Percentiles rank a stretch among this genome's conserved stretches.
phyloP scores from a whole-genome alignment of 2,113 vertebrate species.

The Myotis yumanensis region DNA sequence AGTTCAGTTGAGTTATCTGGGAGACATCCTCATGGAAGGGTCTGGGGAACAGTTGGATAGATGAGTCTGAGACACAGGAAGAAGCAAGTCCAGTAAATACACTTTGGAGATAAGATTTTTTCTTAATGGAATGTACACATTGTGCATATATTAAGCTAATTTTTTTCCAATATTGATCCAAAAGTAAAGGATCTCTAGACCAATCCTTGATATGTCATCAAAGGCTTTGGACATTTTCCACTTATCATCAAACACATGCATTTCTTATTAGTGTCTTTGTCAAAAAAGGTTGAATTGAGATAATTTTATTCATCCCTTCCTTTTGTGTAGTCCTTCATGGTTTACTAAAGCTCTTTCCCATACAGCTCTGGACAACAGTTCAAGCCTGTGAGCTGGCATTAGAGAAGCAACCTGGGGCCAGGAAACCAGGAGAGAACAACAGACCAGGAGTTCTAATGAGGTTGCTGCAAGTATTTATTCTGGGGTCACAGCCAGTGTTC shows the following conservation, averaged over 20 bases:
- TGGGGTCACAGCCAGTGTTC: slow-evolving; percentile 71
- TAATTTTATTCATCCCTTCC: slow-evolving; percentile 10
- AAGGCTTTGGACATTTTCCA: background rate
- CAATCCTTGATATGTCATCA: slow-evolving; percentile 13
- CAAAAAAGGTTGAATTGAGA: slow-evolving; percentile 19
- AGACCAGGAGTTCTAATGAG: slow-evolving; percentile 74
- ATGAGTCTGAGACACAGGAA: background rate
- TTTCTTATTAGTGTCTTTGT: slow-evolving; percentile 16
- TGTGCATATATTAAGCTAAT: background rate
- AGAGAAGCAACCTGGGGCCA: slow-evolving; percentile 51
- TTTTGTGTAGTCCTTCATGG: background rate
- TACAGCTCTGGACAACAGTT: slow-evolving; percentile 46
- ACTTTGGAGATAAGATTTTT: background rate
- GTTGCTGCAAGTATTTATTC: slow-evolving; percentile 70
- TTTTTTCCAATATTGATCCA: background rate
- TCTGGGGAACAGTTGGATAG: background rate
- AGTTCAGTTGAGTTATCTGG: background rate
- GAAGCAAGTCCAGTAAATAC: background rate
- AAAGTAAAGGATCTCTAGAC: background rate
- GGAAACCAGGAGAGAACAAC: slow-evolving; percentile 63
- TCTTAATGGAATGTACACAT: background rate
- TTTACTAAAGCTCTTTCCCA: slow-evolving; percentile 45
- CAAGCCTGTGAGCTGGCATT: slow-evolving; percentile 50
- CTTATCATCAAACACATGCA: background rate
- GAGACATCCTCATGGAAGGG: background rate